Evolutionary conservation across 2,888 invertebrate species (phyloP).

Genomic region (Hoplodrina ambigua): DNA sequence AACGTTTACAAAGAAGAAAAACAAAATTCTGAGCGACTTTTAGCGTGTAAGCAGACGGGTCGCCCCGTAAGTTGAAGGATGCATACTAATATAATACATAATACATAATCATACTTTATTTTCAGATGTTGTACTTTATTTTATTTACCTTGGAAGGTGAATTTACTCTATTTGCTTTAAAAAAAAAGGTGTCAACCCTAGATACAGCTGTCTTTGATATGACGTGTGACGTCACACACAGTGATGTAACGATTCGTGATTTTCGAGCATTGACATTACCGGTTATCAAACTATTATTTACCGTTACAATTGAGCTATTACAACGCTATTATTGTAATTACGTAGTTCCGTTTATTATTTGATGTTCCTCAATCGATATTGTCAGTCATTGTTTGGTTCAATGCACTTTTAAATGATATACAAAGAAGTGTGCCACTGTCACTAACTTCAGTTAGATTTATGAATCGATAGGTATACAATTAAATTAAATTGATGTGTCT

Average conservation of each 20-base stretch:
- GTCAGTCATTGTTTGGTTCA: conserved; percentile 34
- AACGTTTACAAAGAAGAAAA: too few species aligned
- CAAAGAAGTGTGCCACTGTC: conserved; percentile 23
- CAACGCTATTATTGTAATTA: conserved; percentile 27
- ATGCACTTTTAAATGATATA: conserved; percentile 36
- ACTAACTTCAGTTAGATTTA: not conserved
- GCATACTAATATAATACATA: too few species aligned
- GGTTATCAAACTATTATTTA: conserved; percentile 27
- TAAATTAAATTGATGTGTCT: too few species aligned
- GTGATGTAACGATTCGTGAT: conserved; percentile 33
- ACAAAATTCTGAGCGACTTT: too few species aligned
- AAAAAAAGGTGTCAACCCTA: too few species aligned
- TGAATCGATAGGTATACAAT: too few species aligned
- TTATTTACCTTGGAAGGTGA: too few species aligned
- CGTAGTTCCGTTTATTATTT: conserved; percentile 41
- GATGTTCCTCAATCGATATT: conserved; percentile 13
- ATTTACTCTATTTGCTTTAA: too few species aligned
- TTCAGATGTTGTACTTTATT: too few species aligned
- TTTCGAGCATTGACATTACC: conserved; percentile 21
- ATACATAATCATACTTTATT: too few species aligned
- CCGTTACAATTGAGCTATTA: conserved; percentile 43
- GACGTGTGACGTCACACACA: conserved; percentile 31
- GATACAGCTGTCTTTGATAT: conserved; percentile 11
- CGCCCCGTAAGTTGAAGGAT: too few species aligned
- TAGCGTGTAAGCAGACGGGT: too few species aligned